Evolutionary conservation across 1,140 invertebrate species (phyloP), one percentile per base, ranked within the genome.

Genomic region (Catajapyx aquilonaris): DNA sequence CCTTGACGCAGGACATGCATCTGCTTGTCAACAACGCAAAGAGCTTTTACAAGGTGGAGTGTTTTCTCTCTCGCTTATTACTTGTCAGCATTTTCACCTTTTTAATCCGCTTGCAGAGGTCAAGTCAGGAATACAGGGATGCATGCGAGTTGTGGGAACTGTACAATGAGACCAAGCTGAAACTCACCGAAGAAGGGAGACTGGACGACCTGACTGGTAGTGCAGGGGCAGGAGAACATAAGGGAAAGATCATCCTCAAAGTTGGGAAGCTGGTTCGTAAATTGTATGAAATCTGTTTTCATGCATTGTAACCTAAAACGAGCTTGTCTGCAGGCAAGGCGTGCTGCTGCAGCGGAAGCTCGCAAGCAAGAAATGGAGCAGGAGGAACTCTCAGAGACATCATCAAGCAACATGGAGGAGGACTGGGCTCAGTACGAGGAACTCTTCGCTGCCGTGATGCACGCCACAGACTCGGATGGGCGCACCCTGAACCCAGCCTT

Each of bases 11-110:
- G 23, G 87, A 94, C 59, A 72, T 93, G 50, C 81, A 87, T 51
- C 57, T 90, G 22, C 64, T 94, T 46, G 75, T 90, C 31, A 81
- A 73, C 41, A 93, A 94, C 68, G 81, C 86, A 1, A 88, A 90
- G 56, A 74, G 77, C 2, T 88, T 93, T 61, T 96, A 95, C 54
- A 91, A 76, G 63, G 73, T 76, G 58, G 40, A 37, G 45, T 41
- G 25, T 28, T 38, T 30, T 5, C 7, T n/a, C n/a, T n/a, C n/a
- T n/a, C n/a, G n/a, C n/a, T 7, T 9, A 28, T 7, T 28, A 28
- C 23, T 28, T 28, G 23, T 28, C 23, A 28, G 13, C 13, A 28
- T 28, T 13, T 28, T 15, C 32, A 30, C 19, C 19, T 42, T 32
- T 25, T 40, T 38, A 32, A 31, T 35, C 39, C 37, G 18, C 41